Evolutionary conservation across 2,113 vertebrate genomes (phyloP).

Genomic region (Macquaria ambigua): DNA sequence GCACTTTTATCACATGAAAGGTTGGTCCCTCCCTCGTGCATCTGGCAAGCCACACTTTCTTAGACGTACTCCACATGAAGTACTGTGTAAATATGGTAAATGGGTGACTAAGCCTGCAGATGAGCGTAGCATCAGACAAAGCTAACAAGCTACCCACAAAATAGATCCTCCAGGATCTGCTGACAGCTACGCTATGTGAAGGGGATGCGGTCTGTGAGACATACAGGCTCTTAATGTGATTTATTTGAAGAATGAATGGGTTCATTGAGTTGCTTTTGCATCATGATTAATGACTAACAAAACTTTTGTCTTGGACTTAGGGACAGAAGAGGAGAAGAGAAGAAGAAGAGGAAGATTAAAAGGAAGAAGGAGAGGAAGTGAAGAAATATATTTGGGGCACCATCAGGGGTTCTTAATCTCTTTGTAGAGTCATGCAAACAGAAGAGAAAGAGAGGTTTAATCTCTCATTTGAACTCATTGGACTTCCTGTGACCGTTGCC

Average conservation of each 20-base stretch:
- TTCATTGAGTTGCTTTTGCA: slow-evolving; percentile 42
- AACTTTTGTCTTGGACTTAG: background rate
- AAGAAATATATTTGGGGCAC: background rate
- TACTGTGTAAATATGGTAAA: background rate
- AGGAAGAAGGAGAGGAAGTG: background rate
- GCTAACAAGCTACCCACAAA: slow-evolving; percentile 21
- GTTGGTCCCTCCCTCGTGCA: background rate
- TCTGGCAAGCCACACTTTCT: background rate
- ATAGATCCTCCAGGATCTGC: slow-evolving; percentile 33
- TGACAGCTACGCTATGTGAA: slow-evolving; percentile 44
- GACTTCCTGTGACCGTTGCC: slow-evolving; percentile 59
- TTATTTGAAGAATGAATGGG: slow-evolving; percentile 23
- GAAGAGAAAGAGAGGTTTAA: slow-evolving; percentile 8
- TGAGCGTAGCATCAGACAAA: slow-evolving; percentile 32
- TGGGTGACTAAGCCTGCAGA: slow-evolving; percentile 2
- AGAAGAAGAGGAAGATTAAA: background rate
- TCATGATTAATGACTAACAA: background rate
- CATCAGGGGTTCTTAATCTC: slow-evolving; percentile 7
- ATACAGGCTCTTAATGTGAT: slow-evolving; percentile 21
- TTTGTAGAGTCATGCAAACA: slow-evolving; percentile 10
- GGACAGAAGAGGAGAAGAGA: background rate
- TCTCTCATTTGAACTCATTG: slow-evolving; percentile 17
- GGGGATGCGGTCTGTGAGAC: background rate
- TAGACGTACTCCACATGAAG: background rate
- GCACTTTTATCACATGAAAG: slow-evolving; percentile 3